These are phyloP conservation scores for Nebria brevicollis DNA, from an alignment of 2,888 invertebrate genomes.

Conservation along the genomic window DNA sequence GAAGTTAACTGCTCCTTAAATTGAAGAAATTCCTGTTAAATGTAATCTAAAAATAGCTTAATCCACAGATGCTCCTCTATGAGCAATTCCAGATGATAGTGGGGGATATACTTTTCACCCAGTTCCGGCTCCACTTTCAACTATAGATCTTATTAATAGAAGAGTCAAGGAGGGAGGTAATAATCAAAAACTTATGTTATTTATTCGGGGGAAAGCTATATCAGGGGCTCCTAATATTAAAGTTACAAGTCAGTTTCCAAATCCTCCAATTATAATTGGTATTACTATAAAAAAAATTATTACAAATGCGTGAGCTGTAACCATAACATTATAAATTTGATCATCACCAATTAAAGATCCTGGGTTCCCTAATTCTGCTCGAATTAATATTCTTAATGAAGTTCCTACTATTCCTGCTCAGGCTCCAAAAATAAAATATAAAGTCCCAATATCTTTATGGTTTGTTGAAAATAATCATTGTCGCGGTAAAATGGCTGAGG, in stretches of 20 bases:
- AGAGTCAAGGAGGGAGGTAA: slow-evolving; percentile 76
- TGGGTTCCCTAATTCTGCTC: too few relatives aligned
- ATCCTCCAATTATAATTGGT: slow-evolving; percentile 82
- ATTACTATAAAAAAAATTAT: slow-evolving; percentile 82
- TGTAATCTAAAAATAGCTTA: slow-evolving; percentile 81
- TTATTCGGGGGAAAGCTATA: slow-evolving; percentile 85
- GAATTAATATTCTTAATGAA: too few relatives aligned
- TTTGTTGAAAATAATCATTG: too few relatives aligned
- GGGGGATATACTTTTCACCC: slow-evolving; percentile 85
- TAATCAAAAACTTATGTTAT: slow-evolving; percentile 87
- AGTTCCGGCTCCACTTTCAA: slow-evolving; percentile 78
- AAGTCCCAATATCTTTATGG: too few relatives aligned
- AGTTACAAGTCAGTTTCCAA: slow-evolving; percentile 84
- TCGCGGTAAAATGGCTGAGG: too few relatives aligned
- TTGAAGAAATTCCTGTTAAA: slow-evolving; percentile 77
- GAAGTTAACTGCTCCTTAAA: slow-evolving; percentile 83
- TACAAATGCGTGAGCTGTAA: slow-evolving; percentile 82
- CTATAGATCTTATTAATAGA: slow-evolving; percentile 71
- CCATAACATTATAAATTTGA: slow-evolving; percentile 82
- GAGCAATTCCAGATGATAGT: slow-evolving; percentile 71
- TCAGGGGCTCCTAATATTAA: slow-evolving; percentile 81
- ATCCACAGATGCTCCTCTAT: slow-evolving; percentile 76
- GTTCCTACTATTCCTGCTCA: too few relatives aligned
- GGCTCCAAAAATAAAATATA: too few relatives aligned
- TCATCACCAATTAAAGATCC: slow-evolving; percentile 76